These are phyloP conservation scores for Sebastolobus alascanus DNA, from an alignment of 2,797 vertebrate species.

Conservation along the genomic window DNA sequence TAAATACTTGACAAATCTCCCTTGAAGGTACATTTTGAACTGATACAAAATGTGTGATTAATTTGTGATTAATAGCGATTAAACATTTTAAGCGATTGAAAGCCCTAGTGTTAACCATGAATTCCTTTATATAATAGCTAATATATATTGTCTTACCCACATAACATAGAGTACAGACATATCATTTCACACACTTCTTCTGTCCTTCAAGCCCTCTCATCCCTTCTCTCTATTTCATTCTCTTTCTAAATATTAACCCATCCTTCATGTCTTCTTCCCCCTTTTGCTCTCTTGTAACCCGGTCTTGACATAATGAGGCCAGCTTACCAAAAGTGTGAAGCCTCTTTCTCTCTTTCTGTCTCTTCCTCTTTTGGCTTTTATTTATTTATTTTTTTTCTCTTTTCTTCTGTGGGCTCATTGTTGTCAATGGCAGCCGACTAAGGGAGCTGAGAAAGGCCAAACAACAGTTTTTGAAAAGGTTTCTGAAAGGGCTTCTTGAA, in stretches of 20 bases:
- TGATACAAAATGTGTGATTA: no score
- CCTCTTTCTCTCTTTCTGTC: slow-evolving; percentile 9
- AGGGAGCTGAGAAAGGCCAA: slow-evolving; percentile 58
- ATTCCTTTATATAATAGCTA: no score
- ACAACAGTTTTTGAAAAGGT: slow-evolving; percentile 29
- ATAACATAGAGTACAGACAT: no score
- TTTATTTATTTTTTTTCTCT: slow-evolving; percentile 9
- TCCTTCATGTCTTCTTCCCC: neutral
- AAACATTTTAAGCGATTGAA: no score
- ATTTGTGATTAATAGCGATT: no score
- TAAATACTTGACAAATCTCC: no score
- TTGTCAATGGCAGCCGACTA: slow-evolving; percentile 45
- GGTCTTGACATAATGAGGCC: slow-evolving; percentile 73
- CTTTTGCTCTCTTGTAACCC: slow-evolving; percentile 20
- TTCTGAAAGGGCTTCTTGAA: slow-evolving; percentile 44
- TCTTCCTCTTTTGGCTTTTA: slow-evolving; percentile 3
- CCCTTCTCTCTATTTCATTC: neutral
- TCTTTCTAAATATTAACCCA: slow-evolving; percentile 21
- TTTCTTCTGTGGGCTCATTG: slow-evolving; percentile 18
- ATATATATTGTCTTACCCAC: neutral
- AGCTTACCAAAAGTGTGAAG: slow-evolving; percentile 44
- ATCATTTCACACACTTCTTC: neutral
- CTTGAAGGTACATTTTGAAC: no score
- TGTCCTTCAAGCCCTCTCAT: neutral
- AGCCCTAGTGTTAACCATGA: no score